A percentile compares a stretch with the other conserved stretches of the same genome.
Conservation (phyloP, 2,888 invertebrate genomes). For the Onthophagus sagittarius region DNA sequence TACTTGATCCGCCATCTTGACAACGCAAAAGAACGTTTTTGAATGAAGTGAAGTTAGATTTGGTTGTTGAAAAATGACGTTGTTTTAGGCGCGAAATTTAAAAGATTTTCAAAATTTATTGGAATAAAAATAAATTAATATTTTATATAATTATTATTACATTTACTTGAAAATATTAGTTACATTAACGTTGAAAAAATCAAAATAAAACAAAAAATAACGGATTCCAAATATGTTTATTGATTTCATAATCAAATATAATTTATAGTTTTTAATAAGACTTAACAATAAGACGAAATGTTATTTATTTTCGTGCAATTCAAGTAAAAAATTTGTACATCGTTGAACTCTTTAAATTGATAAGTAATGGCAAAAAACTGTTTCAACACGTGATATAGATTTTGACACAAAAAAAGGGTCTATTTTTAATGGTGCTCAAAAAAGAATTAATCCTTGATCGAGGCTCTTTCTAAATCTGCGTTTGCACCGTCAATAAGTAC, state of each 20-base stretch:
- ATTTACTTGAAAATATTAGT: too few relatives aligned
- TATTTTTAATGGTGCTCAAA: slow-evolving; percentile 8
- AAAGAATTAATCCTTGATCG: neutral
- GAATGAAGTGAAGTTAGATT: neutral
- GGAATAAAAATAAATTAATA: slow-evolving; percentile 6
- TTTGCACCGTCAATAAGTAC: neutral
- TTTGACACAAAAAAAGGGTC: neutral
- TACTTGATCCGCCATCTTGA: slow-evolving; percentile 83
- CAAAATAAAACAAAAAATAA: too few relatives aligned
- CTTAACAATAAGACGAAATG: too few relatives aligned
- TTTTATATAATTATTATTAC: too few relatives aligned
- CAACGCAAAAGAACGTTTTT: slow-evolving; percentile 51
- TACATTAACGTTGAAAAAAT: too few relatives aligned
- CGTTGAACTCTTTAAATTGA: neutral
- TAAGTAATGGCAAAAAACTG: neutral
- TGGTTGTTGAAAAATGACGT: neutral
- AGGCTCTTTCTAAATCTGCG: neutral
- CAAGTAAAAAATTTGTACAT: neutral
- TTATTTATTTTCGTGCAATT: neutral
- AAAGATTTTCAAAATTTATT: neutral
- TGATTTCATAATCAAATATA: neutral
- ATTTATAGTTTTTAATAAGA: too few relatives aligned
- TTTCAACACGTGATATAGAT: slow-evolving; percentile 4
- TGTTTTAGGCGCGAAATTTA: neutral
- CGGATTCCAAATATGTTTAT: too few relatives aligned